phyloP scores from a whole-genome alignment of 2,797 vertebrate species.

The Paguma larvata region DNA sequence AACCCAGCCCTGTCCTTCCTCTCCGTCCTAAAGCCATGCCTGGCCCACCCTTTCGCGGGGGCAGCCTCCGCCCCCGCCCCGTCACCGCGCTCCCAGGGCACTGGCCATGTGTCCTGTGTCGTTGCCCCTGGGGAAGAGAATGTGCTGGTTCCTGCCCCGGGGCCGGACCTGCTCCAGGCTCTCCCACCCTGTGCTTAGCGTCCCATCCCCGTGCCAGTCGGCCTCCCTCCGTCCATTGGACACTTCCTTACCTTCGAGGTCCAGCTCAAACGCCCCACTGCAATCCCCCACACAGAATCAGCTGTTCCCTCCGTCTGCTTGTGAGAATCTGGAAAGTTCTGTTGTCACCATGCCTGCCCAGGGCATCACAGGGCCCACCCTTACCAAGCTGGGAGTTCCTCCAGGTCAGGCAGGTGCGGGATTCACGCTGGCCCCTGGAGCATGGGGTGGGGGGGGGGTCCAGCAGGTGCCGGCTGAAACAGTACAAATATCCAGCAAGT shows the following conservation, averaged over 20 bases:
- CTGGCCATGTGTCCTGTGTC: not conserved
- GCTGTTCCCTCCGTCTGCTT: not conserved
- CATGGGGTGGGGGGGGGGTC: not conserved
- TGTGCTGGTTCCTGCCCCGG: not conserved
- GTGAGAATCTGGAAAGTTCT: not conserved
- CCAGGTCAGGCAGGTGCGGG: not conserved
- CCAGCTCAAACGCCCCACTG: not conserved
- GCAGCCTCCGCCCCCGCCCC: not conserved
- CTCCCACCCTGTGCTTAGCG: too few relatives aligned
- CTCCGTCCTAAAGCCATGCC: not conserved
- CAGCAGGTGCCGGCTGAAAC: not conserved
- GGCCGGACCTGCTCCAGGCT: not conserved
- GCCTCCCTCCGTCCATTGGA: not conserved
- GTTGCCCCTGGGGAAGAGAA: not conserved
- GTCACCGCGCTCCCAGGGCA: not conserved
- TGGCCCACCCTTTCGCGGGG: rapidly evolving
- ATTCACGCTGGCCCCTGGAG: rapidly evolving
- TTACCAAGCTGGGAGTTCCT: not conserved
- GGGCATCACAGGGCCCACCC: not conserved
- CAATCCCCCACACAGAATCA: not conserved
- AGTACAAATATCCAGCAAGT: not conserved
- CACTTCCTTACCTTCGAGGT: not conserved
- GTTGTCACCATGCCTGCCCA: rapidly evolving
- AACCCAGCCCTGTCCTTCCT: not conserved
- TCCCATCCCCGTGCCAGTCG: too few relatives aligned